Evolutionary conservation across 2,888 invertebrate species (phyloP), one percentile per base, ranked within the genome.

Genomic region (Calliphora vomitoria): DNA sequence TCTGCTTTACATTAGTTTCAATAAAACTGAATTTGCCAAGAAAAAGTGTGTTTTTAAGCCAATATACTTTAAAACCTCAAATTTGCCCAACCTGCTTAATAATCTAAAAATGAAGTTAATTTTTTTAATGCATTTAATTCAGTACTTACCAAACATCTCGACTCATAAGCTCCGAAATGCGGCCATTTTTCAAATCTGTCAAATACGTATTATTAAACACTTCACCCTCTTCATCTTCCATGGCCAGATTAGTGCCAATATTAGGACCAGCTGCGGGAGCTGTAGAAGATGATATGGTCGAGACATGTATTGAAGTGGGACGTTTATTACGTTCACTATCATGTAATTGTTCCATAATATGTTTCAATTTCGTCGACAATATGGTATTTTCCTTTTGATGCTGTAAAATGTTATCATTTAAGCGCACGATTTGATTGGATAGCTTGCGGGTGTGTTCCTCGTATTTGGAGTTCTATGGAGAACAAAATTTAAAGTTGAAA

Each of bases 211-310:
- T 97, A 93, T 97, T 97, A 91, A 98, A 98, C 64, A 97, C 94
- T 92, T 98, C 97, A 64, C 96, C 97, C 89, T 97, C 97, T 92
- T 98, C 98, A 91, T 98, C 98, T 68, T 97, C 97, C 95, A 97
- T 96, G 90, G 95, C 95, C 35, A 96, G 94, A 89, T 95, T 95
- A 4, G 91, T 90, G 50, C 90, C 91, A 20, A 91, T 79, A 83
- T 91, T 91, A 5, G 25, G n/a, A 53, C 88, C 88, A 8, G 87
- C 68, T 2, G 86, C 62, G 11, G 87, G 64, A 15, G 83, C 66
- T 15, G 87, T 74, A 8, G 89, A 76, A 3, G 88, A 80, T 64
- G 88, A 87, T 15, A 88, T 82, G 31, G 89, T 80, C 10, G 89
- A 87, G 15, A 88, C 88, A 18, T 88, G 89, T 41, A 89, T 86